Percentiles rank a stretch among this genome's conserved stretches.
These are phyloP conservation scores for Tokudaia tokunoshimensis DNA, from an alignment of 2,797 vertebrate genomes.

Conservation along the genomic window DNA sequence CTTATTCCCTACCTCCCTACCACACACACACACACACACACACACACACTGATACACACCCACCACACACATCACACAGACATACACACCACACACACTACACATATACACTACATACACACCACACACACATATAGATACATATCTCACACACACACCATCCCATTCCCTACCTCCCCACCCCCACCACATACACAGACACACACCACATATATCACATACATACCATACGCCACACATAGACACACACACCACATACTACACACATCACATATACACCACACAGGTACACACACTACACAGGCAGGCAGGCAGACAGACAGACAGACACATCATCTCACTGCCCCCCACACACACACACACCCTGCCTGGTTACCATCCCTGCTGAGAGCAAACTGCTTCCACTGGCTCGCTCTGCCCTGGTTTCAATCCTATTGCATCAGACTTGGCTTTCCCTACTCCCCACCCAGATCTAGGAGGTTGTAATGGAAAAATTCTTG, in stretches of 20 bases:
- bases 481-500: conserved; percentile 16
- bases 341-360: not conserved
- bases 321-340: not conserved
- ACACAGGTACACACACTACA: not conserved
- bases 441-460: not conserved
- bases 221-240: accelerated
- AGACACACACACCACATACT: not conserved
- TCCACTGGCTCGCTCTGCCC: not conserved
- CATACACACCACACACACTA: not conserved
- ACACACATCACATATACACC: not conserved
- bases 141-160: not conserved
- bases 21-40: no score
- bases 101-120: not conserved
- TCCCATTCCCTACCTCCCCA: no score
- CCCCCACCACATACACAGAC: no score
- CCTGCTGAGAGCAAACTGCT: not conserved
- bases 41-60: no score
- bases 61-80: no score
- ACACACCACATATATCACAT: not conserved
- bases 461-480: not conserved
- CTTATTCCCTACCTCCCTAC: no score
- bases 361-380: not conserved
- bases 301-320: accelerated
- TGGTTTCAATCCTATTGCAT: not conserved
- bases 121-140: not conserved